A percentile compares a stretch with the other conserved stretches of the same genome.
Evolutionary conservation across 2,888 invertebrate species (phyloP).

Genomic region (Mythimna impura): DNA sequence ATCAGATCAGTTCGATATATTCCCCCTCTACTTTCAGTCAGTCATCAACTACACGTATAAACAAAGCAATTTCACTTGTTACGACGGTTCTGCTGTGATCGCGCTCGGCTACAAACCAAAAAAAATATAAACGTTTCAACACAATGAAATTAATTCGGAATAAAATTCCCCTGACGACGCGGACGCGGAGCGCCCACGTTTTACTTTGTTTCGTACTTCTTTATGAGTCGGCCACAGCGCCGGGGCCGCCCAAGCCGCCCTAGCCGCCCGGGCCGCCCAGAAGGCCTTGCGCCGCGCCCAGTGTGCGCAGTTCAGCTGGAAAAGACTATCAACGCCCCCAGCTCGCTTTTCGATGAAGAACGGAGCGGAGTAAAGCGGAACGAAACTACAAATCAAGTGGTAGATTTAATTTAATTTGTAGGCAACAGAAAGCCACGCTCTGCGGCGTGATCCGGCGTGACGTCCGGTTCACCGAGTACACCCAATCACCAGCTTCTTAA

Average conservation of each 20-base stretch:
- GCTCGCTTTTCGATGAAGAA: neutral
- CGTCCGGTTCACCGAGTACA: slow-evolving; percentile 14
- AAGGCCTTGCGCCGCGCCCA: too few species aligned
- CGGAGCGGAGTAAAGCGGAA: slow-evolving; percentile 5
- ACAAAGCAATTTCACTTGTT: too few species aligned
- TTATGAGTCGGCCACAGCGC: slow-evolving; percentile 16
- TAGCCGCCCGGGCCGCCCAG: neutral
- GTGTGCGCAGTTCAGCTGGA: neutral
- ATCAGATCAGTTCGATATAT: too few species aligned
- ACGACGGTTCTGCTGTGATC: too few species aligned
- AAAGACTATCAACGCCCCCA: slow-evolving; percentile 14
- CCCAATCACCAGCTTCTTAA: slow-evolving; percentile 24
- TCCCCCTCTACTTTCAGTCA: too few species aligned
- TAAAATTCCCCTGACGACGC: slow-evolving; percentile 40
- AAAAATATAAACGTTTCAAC: slow-evolving; percentile 24
- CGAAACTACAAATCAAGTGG: slow-evolving; percentile 23
- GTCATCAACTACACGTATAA: too few species aligned
- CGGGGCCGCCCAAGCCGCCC: neutral
- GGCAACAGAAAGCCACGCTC: slow-evolving; percentile 15
- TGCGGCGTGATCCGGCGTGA: slow-evolving; percentile 18
- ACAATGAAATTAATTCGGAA: slow-evolving; percentile 53
- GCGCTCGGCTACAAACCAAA: neutral
- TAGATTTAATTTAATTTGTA: slow-evolving; percentile 20
- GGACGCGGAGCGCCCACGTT: slow-evolving; percentile 17
- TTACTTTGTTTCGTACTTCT: slow-evolving; percentile 46